Conservation (phyloP, 2,797 vertebrate genomes). For the Rhinatrema bivittatum region DNA sequence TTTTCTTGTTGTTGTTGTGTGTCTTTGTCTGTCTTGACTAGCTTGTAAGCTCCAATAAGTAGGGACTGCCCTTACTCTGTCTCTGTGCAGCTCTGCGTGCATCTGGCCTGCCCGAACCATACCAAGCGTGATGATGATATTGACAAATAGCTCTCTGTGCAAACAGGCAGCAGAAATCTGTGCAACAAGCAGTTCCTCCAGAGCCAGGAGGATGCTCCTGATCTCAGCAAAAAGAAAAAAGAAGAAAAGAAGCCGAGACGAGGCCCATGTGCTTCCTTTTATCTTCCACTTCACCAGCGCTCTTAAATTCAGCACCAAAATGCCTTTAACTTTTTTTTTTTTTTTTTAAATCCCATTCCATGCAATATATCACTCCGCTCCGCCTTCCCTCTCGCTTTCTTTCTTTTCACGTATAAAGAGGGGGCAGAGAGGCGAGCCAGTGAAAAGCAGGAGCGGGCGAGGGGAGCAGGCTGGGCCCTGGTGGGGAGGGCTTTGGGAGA, state of each 20-base stretch:
- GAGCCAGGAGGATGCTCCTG: too few species aligned
- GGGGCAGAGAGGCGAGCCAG: neutral
- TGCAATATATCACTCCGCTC: neutral
- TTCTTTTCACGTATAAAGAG: neutral
- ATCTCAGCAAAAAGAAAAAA: neutral
- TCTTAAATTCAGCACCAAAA: fast-evolving
- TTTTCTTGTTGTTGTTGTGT: too few species aligned
- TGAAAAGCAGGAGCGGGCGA: neutral
- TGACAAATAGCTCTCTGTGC: too few species aligned
- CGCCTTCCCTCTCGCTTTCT: neutral
- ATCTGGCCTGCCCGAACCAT: too few species aligned
- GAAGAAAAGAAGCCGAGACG: neutral
- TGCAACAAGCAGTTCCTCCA: too few species aligned
- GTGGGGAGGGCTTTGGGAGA: neutral
- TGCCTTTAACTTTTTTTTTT: neutral
- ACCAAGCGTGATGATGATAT: too few species aligned
- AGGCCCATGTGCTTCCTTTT: neutral
- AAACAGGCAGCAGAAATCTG: too few species aligned
- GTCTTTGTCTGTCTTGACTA: too few species aligned
- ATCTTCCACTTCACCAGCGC: neutral
- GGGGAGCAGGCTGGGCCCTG: neutral
- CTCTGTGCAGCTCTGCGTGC: too few species aligned
- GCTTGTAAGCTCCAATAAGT: too few species aligned
- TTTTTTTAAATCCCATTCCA: neutral
- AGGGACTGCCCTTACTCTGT: too few species aligned